Conservation (phyloP, 2,888 invertebrate species). For the Archips xylosteana region DNA sequence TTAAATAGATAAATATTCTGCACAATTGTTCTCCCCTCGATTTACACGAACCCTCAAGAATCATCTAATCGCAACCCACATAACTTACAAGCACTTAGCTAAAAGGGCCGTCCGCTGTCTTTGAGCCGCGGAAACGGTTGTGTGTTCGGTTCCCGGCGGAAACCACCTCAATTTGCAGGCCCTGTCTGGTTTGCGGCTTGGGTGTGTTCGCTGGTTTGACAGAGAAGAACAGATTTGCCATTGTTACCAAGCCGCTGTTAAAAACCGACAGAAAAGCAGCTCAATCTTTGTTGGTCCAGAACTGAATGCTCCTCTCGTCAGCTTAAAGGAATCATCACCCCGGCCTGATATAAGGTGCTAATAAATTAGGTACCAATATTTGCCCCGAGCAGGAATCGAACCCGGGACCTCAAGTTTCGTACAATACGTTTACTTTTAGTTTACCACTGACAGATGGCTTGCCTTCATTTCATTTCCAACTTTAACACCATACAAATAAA, state of each 20-base stretch:
- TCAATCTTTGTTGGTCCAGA: too few species aligned
- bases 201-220: not conserved
- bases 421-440: too few species aligned
- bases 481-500: too few species aligned
- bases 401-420: too few species aligned
- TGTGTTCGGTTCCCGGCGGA: conserved; percentile 33
- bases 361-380: too few species aligned
- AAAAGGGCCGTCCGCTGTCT: conserved; percentile 2
- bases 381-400: too few species aligned
- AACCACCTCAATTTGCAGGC: conserved; percentile 35
- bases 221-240: not conserved
- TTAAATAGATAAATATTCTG: not conserved
- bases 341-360: too few species aligned
- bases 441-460: too few species aligned
- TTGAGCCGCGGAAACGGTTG: conserved; percentile 23
- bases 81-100: conserved; percentile 31
- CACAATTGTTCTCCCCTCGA: not conserved
- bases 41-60: not conserved
- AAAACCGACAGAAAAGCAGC: too few species aligned
- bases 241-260: not conserved
- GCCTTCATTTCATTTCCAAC: too few species aligned
- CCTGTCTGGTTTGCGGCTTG: conserved; percentile 25
- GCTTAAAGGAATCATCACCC: too few species aligned
- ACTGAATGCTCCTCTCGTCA: too few species aligned
- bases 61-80: conserved; percentile 4